Base-by-base conservation (phyloP, 1,140 invertebrate species). In the Caenorhabditis briggsae region DNA sequence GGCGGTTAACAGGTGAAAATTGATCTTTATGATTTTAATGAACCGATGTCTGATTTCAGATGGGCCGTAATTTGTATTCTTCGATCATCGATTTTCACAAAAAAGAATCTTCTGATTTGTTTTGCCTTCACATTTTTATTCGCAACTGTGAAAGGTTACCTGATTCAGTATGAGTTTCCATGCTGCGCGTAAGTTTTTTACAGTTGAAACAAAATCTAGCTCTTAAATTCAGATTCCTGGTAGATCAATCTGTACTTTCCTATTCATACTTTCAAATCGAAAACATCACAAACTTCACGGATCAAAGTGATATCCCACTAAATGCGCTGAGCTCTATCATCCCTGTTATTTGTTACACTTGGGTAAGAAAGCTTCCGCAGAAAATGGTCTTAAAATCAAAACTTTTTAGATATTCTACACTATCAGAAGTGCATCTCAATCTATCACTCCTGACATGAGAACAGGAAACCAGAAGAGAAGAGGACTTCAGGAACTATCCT, bases 31-130 rank as follows among this genome's bases (percentile, higher is more conserved):
- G 33, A 50, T 43, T 53, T 74, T 84, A 56, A 48, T 11, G n/a
- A 82, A 20, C 46, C 6, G n/a, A 14, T 5, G 43, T 3, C 43
- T 14, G 16, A 7, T 70, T 70, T 46, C 5, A 70, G 64, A 70
- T 70, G 64, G 64, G 64, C 64, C 5, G 64, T 70, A 18, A 70
- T 70, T 46, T 70, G 64, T 46, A 70, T 70, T 18, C 64, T 70
- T 16, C 33, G 64, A 43, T 70, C 64, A 16, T 70, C 64, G 5
- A 70, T 87, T 23, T 87, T 87, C 86, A 84, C 82, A 20, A 53
- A 70, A 18, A 70, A 8, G 46, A 70, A 70, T 43, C 50, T 70
- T 5, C 2, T 46, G 41, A 85, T 41, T 50, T 65, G 33, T 48
- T 74, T 50, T 33, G 33, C 5, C n/a, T 41, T 82, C 74, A 59